These are phyloP conservation scores for Tragelaphus strepsiceros DNA, from an alignment of 2,113 vertebrate species.

Conservation along the genomic window DNA sequence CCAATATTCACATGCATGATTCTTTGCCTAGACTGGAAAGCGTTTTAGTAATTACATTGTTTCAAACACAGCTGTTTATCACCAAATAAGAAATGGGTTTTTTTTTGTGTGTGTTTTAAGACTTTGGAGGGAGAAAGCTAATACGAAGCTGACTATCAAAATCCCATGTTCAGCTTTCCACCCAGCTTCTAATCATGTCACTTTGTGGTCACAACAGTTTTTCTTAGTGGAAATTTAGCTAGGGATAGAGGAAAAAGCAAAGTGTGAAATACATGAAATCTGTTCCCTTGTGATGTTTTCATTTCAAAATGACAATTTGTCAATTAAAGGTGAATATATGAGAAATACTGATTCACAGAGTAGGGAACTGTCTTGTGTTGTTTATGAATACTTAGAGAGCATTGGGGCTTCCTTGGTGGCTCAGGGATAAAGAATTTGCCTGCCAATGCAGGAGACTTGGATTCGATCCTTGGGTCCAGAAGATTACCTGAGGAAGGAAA, in stretches of 20 bases:
- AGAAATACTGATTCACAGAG: background rate
- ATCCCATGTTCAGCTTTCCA: conserved; percentile 27
- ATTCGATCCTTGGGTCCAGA: background rate
- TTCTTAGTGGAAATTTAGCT: conserved; percentile 26
- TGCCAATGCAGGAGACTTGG: background rate
- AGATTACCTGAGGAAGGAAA: background rate
- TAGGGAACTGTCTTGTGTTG: background rate
- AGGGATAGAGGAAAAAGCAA: conserved; percentile 11
- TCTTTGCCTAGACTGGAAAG: background rate
- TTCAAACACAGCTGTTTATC: conserved; percentile 37
- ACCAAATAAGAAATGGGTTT: conserved; percentile 39
- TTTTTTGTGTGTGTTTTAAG: background rate
- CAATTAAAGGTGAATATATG: conserved; percentile 30
- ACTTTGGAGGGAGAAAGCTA: background rate
- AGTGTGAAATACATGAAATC: conserved; percentile 58
- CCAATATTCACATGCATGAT: background rate
- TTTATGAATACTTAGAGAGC: background rate
- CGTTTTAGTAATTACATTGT: conserved; percentile 55
- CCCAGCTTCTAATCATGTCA: background rate
- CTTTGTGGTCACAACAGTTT: background rate
- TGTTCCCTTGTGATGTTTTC: conserved; percentile 25
- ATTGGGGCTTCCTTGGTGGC: background rate
- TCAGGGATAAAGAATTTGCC: background rate
- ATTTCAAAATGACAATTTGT: background rate
- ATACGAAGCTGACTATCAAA: background rate